These are phyloP conservation scores for Elaphurus davidianus DNA, from an alignment of 2,113 vertebrate species.

Conservation along the genomic window DNA sequence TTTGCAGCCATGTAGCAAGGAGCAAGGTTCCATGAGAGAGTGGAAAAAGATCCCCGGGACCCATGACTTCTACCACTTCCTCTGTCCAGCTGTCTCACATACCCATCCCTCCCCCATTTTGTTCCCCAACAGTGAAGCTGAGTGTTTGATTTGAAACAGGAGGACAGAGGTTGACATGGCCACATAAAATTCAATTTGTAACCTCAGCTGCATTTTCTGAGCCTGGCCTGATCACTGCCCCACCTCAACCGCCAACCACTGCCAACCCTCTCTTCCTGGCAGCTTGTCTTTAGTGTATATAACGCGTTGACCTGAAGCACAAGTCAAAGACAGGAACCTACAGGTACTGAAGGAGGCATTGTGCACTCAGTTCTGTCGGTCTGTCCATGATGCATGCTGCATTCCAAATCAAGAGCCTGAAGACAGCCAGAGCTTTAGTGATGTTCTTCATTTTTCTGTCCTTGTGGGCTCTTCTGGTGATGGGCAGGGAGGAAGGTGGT, in stretches of 20 bases:
- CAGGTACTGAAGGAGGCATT: not conserved
- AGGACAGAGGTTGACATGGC: conserved; percentile 40
- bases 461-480: not conserved
- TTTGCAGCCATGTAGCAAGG: not conserved
- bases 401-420: not conserved
- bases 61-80: not conserved
- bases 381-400: not conserved
- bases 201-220: not conserved
- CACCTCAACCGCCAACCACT: accelerated
- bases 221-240: conserved; percentile 45
- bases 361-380: not conserved
- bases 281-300: not conserved
- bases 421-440: not conserved
- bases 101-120: not conserved
- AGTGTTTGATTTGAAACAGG: not conserved
- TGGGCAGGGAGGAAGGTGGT: not conserved
- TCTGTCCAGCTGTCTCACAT: not conserved
- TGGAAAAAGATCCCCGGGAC: not conserved
- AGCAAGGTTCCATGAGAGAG: not conserved
- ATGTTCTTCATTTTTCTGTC: conserved; percentile 57
- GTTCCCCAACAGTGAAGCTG: not conserved
- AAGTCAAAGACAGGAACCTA: not conserved
- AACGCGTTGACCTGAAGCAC: not conserved
- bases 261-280: not conserved
- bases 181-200: not conserved